Base-by-base conservation (phyloP, 1,140 invertebrate species). In the Aphaenogaster rudis region DNA sequence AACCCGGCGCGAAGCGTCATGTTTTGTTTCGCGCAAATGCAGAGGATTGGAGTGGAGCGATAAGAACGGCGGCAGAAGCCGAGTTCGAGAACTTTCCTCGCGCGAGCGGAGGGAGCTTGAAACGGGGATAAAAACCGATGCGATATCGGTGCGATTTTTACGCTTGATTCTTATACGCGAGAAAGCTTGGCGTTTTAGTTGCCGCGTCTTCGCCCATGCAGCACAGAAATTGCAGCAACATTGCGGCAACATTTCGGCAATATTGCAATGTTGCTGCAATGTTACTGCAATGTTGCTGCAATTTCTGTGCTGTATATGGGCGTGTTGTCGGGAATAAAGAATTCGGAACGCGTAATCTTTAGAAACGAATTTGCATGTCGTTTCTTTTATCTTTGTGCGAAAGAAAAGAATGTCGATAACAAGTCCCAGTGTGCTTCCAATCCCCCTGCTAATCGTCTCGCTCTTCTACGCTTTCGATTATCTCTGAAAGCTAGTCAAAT, bases 21-120 rank as follows among this genome's bases (percentile, higher is more conserved):
- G n/a, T 48, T 72, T 72, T 72, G 79, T 72, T 45, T 72, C 17
- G 80, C 28, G 28, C 3, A 39, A 48, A 36, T 74, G 17, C 17
- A 17, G 17, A 48, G 17, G n/a, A 82, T 13, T 28, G 66, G 2
- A 59, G 21, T 15, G 48, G 45, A 69, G 45, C 42, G 67, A 80
- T 21, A 42, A 36, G 9, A 80, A 64, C 11, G 28, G 13, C 3
- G 63, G 36, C 6, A 79, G 11, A 36, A 39, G 15, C 8, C n/a
- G 8, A 59, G n/a, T 8, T 59, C 54, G n/a, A 59, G 59, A 63
- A 63, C 11, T 5, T 15, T n/a, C 3, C 39, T 39, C 5, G 63
- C 59, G 33, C 42, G 66, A 48, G 39, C 39, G 59, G 28, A 36
- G 59, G 28, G 33, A 61, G 28, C 6, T 71, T 3, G 50, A 54